These are phyloP conservation scores for Anoura caudifer DNA, from an alignment of 2,113 vertebrate genomes.

Conservation along the genomic window DNA sequence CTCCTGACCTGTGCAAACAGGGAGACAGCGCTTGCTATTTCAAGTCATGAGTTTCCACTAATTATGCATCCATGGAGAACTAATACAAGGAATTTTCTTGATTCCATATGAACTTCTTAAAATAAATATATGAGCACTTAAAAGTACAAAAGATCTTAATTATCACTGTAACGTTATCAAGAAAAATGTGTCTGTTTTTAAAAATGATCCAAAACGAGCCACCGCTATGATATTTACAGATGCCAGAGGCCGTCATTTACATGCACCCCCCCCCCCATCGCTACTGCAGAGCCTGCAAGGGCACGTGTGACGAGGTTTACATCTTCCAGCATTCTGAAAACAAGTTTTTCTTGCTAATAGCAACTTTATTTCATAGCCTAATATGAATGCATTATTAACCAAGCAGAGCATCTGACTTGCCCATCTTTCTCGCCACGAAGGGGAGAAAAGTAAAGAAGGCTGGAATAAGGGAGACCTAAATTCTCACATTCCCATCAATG, in stretches of 20 bases:
- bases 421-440: not conserved
- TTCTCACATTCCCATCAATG: not conserved
- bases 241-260: not conserved
- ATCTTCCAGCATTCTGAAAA: not conserved
- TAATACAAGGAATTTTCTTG: not conserved
- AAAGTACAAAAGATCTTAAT: not conserved
- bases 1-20: not conserved
- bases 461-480: not conserved
- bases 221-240: not conserved
- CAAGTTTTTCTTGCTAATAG: not conserved
- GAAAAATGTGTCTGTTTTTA: not conserved
- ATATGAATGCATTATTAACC: not conserved
- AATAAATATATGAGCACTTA: not conserved
- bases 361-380: not conserved
- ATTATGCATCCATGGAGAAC: not conserved
- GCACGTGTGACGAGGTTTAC: not conserved
- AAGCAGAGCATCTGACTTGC: not conserved
- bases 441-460: not conserved
- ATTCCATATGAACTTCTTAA: not conserved
- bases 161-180: not conserved
- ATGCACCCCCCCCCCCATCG: not conserved
- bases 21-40: not conserved
- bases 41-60: not conserved
- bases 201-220: not conserved
- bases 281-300: not conserved